Conservation (phyloP, 2,888 invertebrate species). For the Tetheella fluctuosa region DNA sequence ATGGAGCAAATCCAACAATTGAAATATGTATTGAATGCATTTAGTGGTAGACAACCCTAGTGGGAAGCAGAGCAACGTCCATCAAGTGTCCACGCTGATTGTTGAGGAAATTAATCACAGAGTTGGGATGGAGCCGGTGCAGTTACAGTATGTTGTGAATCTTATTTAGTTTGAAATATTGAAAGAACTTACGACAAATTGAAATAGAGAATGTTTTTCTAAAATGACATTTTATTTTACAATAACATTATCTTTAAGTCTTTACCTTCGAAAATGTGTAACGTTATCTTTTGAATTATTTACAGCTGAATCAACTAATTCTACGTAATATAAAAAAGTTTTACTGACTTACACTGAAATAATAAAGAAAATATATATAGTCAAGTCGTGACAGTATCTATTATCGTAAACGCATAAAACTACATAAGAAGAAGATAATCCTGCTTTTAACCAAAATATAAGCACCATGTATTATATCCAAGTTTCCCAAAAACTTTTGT, state of each 20-base stretch:
- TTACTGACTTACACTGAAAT: too few relatives aligned
- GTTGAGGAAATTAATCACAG: conserved; percentile 65
- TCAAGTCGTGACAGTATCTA: too few relatives aligned
- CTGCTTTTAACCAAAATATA: background rate
- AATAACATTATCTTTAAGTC: background rate
- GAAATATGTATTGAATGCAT: too few relatives aligned
- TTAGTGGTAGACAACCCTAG: conserved; percentile 43
- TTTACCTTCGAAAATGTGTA: too few relatives aligned
- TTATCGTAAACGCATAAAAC: background rate
- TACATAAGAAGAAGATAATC: too few relatives aligned
- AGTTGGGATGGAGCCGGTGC: conserved; percentile 29
- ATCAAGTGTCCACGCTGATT: conserved; percentile 64
- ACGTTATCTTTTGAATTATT: too few relatives aligned
- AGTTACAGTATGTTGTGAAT: conserved; percentile 21
- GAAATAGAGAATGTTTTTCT: background rate
- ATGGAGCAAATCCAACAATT: too few relatives aligned
- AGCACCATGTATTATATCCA: conserved; percentile 22
- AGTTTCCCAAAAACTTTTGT: conserved; percentile 28
- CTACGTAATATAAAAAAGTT: too few relatives aligned
- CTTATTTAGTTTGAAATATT: conserved; percentile 15
- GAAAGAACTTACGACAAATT: background rate
- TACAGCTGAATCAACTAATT: too few relatives aligned
- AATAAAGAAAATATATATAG: too few relatives aligned
- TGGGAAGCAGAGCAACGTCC: conserved; percentile 50
- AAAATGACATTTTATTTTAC: too few relatives aligned